phyloP scores from a whole-genome alignment of 1,140 invertebrate genomes.

The Neocloeon triangulifer region DNA sequence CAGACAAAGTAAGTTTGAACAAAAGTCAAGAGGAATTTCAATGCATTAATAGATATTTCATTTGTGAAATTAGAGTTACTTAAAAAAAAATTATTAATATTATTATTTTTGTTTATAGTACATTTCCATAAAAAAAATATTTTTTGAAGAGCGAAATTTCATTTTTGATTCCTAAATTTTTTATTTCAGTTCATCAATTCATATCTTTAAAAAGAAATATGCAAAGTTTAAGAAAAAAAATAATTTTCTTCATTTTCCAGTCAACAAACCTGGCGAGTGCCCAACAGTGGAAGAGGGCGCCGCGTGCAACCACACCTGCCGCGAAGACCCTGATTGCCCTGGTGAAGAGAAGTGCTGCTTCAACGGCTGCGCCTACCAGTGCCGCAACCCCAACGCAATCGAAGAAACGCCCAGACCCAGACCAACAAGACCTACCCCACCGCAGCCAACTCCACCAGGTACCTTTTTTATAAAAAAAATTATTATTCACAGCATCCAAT shows the following conservation, averaged over 20 bases:
- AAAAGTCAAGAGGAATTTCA: background rate
- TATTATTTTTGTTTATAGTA: too few species aligned
- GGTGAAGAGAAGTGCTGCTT: conserved; percentile 58
- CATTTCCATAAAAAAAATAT: too few species aligned
- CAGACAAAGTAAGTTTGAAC: conserved; percentile 25
- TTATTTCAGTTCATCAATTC: too few species aligned
- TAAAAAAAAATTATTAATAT: too few species aligned
- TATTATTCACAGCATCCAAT: too few species aligned
- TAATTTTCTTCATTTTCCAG: conserved; percentile 19
- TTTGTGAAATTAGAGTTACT: too few species aligned
- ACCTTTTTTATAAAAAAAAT: conserved; percentile 5
- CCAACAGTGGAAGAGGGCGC: conserved; percentile 25
- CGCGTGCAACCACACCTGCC: conserved; percentile 48
- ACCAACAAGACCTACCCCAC: background rate
- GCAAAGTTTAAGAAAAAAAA: too few species aligned
- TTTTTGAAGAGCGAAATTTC: too few species aligned
- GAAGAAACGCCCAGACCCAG: background rate
- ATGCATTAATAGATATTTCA: too few species aligned
- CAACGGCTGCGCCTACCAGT: conserved; percentile 49
- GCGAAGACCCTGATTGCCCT: conserved; percentile 59
- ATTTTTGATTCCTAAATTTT: too few species aligned
- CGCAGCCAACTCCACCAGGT: conserved; percentile 13
- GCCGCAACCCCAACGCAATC: conserved; percentile 28
- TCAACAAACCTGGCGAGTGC: conserved; percentile 49
- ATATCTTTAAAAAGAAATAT: too few species aligned